Evolutionary conservation across 2,113 vertebrate species (phyloP), one percentile per base, ranked within the genome.

Genomic region (Clupea harengus): DNA sequence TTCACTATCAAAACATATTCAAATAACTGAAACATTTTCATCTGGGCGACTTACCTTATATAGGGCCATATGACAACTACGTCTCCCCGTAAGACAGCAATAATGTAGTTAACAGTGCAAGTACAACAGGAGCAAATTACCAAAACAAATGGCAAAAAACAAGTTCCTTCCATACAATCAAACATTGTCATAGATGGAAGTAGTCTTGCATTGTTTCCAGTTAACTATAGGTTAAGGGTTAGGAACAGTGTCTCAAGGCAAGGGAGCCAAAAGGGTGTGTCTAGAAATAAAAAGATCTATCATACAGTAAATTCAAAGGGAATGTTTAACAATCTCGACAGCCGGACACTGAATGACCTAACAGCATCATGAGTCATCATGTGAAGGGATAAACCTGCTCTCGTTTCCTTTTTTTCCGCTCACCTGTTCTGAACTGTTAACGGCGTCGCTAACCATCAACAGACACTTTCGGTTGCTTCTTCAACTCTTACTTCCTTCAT

Each of bases 91-190:
- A 93, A 92, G 75, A 98, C 86, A 0, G 97, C 96, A 13, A 97
- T 94, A 45, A 93, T 50, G 52, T 98, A 99, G 84, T 95, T 94
- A 83, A 96, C 80, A 67, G 98, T 95, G 91, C 99, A 99, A 45
- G 96, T 96, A 46, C 93, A 90, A 18, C 97, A 97, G 75, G 97
- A 97, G 96, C 97, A 98, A 89, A 93, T 82, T 82, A 98, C 97
- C 88, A 99, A 72, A 57, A 97, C 90, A 28, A 92, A 93, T 0
- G 98, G 98, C 28, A 97, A 89, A 85, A 92, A 92, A 85, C 96
- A 96, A 83, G 94, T 93, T 1, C 97, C 96, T 78, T 93, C 92
- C 85, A 80, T 85, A 86, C 95, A 95, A 93, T 96, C 94, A 7
- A 91, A 88, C 95, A 94, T 95, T 95, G 81, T 22, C 1, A 45